phyloP scores from a whole-genome alignment of 2,888 invertebrate genomes.

The Lepidochitona cinerea region DNA sequence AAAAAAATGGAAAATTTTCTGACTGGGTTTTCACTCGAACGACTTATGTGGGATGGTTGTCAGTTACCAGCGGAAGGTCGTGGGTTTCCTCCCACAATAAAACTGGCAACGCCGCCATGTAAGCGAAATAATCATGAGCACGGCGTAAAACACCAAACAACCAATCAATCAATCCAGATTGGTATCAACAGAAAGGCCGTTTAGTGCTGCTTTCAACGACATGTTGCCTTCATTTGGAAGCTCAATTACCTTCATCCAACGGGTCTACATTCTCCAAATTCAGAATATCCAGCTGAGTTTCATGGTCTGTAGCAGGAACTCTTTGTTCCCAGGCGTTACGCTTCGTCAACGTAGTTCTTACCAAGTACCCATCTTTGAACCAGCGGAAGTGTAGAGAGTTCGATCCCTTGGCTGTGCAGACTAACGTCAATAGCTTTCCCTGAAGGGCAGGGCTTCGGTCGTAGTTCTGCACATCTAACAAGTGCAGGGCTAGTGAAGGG shows the following conservation, averaged over 20 bases:
- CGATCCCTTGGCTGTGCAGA: conserved; percentile 53
- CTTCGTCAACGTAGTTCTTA: conserved; percentile 39
- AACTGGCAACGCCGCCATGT: too few species aligned
- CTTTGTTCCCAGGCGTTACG: conserved; percentile 48
- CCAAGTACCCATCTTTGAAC: conserved; percentile 44
- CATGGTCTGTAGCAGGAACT: conserved; percentile 42
- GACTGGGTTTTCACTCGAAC: too few species aligned
- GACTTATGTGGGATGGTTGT: too few species aligned
- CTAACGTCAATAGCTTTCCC: conserved; percentile 45
- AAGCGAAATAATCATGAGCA: too few species aligned
- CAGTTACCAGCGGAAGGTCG: too few species aligned
- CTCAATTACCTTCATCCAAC: conserved; percentile 60
- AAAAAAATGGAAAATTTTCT: too few species aligned
- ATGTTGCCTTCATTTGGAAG: too few species aligned
- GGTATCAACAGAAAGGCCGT: too few species aligned
- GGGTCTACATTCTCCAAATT: conserved; percentile 53
- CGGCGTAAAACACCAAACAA: too few species aligned
- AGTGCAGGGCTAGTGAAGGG: conserved; percentile 40
- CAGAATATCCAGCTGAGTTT: conserved; percentile 45
- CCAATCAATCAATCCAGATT: too few species aligned
- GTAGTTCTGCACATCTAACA: conserved; percentile 42
- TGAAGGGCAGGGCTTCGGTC: conserved; percentile 40
- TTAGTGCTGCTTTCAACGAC: too few species aligned
- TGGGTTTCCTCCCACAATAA: too few species aligned
- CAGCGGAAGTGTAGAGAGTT: conserved; percentile 42